Percentiles rank a stretch among this genome's conserved stretches.
Conservation (phyloP, 2,113 vertebrate genomes). For the Thinocorus orbignyianus region DNA sequence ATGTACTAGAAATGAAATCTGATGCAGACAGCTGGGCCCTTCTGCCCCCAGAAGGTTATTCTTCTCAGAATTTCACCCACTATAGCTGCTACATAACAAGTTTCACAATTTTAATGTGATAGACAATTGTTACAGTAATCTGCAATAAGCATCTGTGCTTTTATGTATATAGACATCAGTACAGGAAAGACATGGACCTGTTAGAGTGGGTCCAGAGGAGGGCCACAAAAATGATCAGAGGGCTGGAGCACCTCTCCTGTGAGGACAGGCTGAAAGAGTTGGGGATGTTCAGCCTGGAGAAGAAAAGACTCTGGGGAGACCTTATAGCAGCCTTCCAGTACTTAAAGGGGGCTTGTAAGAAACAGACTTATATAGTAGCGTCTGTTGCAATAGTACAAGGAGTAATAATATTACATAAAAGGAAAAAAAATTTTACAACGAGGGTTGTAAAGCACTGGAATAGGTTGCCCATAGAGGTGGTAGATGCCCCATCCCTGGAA, state of each 20-base stretch:
- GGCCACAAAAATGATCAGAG: not conserved
- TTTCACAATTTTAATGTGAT: not conserved
- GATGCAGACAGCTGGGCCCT: not conserved
- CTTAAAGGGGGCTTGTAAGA: not conserved
- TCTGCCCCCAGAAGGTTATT: not conserved
- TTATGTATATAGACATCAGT: not conserved
- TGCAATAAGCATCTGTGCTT: not conserved
- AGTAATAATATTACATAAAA: not conserved
- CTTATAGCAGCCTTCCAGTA: not conserved
- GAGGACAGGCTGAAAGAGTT: not conserved
- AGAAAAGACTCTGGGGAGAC: rapidly evolving
- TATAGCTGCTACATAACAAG: not conserved
- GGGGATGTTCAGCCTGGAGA: not conserved
- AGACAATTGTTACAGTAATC: not conserved
- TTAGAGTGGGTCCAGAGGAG: not conserved
- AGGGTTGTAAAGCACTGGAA: not conserved
- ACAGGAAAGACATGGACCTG: not conserved
- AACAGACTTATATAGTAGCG: not conserved
- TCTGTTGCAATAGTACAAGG: not conserved
- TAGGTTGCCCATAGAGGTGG: not conserved
- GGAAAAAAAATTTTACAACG: not conserved
- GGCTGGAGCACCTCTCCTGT: not conserved
- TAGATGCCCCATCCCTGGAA: not conserved
- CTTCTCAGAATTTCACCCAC: not conserved
- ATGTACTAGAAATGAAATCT: not conserved